Evolutionary conservation across 2,797 vertebrate species (phyloP).

Genomic region (Artibeus jamaicensis): DNA sequence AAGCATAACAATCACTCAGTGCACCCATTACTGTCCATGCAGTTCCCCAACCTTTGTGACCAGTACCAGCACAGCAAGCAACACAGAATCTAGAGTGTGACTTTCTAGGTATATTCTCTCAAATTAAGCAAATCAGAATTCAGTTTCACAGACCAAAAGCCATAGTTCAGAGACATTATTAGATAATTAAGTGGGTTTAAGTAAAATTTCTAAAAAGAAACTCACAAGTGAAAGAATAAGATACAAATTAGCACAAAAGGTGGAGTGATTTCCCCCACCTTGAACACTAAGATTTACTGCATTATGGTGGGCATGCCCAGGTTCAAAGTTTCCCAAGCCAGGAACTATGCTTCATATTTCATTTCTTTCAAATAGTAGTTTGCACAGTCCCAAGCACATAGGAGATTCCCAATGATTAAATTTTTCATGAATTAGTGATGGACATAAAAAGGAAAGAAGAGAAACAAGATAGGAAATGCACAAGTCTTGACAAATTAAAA

Average conservation of each 20-base stretch:
- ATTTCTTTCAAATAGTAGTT: not conserved
- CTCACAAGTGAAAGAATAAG: not conserved
- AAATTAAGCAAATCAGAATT: not conserved
- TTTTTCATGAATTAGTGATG: not conserved
- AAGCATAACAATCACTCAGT: not conserved
- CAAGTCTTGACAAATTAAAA: not conserved
- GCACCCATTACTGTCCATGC: rapidly evolving
- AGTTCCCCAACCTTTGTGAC: too few relatives aligned
- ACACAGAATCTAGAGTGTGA: not conserved
- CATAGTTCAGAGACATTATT: not conserved
- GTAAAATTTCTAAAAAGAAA: not conserved
- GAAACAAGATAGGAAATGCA: not conserved
- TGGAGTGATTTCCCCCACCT: not conserved
- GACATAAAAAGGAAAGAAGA: not conserved
- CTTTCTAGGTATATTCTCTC: not conserved
- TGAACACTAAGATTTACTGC: not conserved
- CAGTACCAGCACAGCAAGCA: not conserved
- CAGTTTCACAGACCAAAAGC: not conserved
- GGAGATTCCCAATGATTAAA: not conserved
- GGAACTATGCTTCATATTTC: not conserved
- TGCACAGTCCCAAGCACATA: not conserved
- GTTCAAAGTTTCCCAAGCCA: not conserved
- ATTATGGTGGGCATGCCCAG: not conserved
- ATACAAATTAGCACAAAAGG: not conserved
- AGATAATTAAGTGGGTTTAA: not conserved